Evolutionary conservation across 2,113 vertebrate genomes (phyloP).

Genomic region (Zapornia atra): DNA sequence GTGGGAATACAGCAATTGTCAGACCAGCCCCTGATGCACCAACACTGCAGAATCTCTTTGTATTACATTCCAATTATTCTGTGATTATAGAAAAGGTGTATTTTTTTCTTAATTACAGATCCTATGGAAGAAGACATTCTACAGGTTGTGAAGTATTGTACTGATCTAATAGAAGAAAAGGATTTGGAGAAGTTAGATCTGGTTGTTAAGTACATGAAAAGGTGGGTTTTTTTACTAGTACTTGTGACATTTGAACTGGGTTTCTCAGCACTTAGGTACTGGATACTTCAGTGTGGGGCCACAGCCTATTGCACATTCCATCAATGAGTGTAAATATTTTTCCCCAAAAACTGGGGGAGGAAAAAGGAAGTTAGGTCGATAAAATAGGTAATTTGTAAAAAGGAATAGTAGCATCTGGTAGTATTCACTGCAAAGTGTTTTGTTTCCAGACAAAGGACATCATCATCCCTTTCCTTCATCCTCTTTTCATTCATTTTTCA

Average conservation of each 20-base stretch:
- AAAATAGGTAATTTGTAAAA: neutral
- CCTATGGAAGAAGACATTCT: conserved; percentile 99
- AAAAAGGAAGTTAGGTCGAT: neutral
- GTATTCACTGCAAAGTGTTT: neutral
- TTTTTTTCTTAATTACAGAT: conserved; percentile 72
- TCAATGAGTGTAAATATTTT: neutral
- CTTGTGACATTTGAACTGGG: neutral
- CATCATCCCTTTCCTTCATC: neutral
- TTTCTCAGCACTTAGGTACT: neutral
- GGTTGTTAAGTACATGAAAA: conserved; percentile 98
- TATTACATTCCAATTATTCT: neutral
- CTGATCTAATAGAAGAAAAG: conserved; percentile 95
- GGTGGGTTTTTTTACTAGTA: conserved; percentile 60
- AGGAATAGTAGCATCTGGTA: neutral
- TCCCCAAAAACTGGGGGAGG: neutral
- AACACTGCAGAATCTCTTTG: neutral
- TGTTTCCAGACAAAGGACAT: neutral
- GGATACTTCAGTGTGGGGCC: neutral
- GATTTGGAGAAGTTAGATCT: conserved; percentile 95
- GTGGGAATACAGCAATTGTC: neutral
- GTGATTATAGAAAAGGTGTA: neutral
- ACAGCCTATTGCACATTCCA: neutral
- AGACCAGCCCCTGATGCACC: neutral
- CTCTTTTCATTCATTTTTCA: neutral
- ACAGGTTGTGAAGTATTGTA: conserved; percentile 97